A percentile compares a stretch with the other conserved stretches of the same genome.
Conservation (phyloP, 2,888 invertebrate species). For the Phengaris arion region DNA sequence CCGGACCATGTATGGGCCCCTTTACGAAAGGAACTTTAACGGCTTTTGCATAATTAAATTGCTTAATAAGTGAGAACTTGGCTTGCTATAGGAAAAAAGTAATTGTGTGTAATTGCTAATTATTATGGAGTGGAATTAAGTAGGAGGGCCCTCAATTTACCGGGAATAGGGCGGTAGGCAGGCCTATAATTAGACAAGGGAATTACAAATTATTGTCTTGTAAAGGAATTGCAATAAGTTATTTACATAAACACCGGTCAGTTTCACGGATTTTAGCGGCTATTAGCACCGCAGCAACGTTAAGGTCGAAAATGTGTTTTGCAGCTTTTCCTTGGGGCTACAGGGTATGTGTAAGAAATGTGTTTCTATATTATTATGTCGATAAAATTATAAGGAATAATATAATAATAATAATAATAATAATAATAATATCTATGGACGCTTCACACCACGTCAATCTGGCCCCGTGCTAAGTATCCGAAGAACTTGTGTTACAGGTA, state of each 20-base stretch:
- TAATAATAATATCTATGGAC: too few relatives aligned
- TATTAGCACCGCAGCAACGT: too few relatives aligned
- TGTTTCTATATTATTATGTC: too few relatives aligned
- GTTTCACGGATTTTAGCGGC: too few relatives aligned
- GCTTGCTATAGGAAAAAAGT: background rate
- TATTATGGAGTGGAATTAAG: background rate
- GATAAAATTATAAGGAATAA: too few relatives aligned
- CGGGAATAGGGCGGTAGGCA: background rate
- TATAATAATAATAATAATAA: too few relatives aligned
- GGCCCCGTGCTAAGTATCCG: too few relatives aligned
- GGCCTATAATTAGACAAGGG: background rate
- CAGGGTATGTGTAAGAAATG: too few relatives aligned
- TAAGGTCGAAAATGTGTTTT: background rate
- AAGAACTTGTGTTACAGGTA: too few relatives aligned
- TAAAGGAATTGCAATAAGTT: background rate
- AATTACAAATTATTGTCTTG: background rate
- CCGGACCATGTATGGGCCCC: too few relatives aligned
- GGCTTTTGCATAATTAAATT: background rate
- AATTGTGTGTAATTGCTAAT: slow-evolving; percentile 1
- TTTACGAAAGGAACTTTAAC: background rate
- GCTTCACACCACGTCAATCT: too few relatives aligned
- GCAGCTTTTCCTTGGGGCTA: background rate
- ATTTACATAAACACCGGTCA: background rate
- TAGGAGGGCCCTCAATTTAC: background rate
- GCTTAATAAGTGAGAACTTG: background rate